Evolutionary conservation across 2,888 invertebrate species (phyloP).

Genomic region (Agonum fuliginosum): DNA sequence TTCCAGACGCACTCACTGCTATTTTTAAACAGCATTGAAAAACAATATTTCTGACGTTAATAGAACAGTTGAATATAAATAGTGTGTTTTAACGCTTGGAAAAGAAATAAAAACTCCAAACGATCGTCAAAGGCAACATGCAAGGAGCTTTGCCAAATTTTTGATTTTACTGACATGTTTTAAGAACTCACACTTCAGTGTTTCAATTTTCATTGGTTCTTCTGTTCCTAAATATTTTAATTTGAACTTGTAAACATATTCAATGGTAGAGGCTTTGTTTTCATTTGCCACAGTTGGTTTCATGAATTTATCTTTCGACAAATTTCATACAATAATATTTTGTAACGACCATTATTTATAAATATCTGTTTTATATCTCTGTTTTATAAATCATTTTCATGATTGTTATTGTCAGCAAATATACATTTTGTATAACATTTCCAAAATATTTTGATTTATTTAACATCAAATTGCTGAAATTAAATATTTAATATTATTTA

Average conservation of each 20-base stretch:
- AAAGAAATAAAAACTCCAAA: conserved; percentile 10
- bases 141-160: neutral
- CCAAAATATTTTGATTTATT: too few relatives aligned
- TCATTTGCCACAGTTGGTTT: neutral
- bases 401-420: too few relatives aligned
- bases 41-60: conserved; percentile 51
- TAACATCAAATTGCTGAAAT: too few relatives aligned
- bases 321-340: neutral
- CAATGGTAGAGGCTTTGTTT: neutral
- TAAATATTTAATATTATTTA: too few relatives aligned
- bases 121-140: neutral
- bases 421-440: too few relatives aligned
- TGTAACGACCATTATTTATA: too few relatives aligned
- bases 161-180: neutral
- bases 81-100: conserved; percentile 3
- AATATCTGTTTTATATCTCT: too few relatives aligned
- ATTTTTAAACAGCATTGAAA: conserved; percentile 53
- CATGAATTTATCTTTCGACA: neutral
- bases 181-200: neutral
- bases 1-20: conserved; percentile 37
- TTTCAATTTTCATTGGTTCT: conserved; percentile 1
- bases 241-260: neutral
- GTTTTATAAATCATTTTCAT: too few relatives aligned
- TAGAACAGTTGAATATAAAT: conserved; percentile 12
- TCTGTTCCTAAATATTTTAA: conserved; percentile 5